Conservation (phyloP, 2,797 vertebrate species). For the Crossoptilon crossoptilon region DNA sequence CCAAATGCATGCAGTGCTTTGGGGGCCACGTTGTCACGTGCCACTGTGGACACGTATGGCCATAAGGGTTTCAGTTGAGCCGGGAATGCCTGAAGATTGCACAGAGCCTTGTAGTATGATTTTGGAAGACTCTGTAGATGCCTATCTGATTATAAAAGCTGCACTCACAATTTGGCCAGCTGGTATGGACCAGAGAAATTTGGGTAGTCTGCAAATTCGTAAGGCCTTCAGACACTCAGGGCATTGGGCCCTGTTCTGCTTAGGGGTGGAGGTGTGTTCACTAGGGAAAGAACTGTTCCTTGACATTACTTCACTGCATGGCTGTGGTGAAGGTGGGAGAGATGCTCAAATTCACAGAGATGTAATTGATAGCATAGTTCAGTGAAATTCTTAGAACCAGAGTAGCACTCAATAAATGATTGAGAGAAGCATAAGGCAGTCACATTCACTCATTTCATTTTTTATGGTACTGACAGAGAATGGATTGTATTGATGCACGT, state of each 20-base stretch:
- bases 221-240: neutral
- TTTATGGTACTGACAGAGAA: neutral
- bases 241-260: neutral
- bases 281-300: neutral
- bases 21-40: neutral
- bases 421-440: neutral
- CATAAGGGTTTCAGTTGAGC: neutral
- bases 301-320: neutral
- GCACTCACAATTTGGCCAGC: neutral
- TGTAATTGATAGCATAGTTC: neutral
- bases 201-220: rapidly evolving
- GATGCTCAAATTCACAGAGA: neutral
- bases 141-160: neutral
- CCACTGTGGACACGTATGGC: rapidly evolving
- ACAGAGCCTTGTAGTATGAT: neutral
- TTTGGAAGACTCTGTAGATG: neutral
- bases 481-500: neutral
- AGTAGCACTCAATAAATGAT: neutral
- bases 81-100: neutral
- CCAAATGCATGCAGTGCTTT: neutral
- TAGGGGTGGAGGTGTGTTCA: neutral
- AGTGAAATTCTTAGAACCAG: neutral
- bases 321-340: neutral
- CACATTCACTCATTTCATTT: rapidly evolving
- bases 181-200: neutral